These are phyloP conservation scores for Cynodonichthys magdalenae DNA, from an alignment of 2,797 vertebrate species.

Conservation along the genomic window DNA sequence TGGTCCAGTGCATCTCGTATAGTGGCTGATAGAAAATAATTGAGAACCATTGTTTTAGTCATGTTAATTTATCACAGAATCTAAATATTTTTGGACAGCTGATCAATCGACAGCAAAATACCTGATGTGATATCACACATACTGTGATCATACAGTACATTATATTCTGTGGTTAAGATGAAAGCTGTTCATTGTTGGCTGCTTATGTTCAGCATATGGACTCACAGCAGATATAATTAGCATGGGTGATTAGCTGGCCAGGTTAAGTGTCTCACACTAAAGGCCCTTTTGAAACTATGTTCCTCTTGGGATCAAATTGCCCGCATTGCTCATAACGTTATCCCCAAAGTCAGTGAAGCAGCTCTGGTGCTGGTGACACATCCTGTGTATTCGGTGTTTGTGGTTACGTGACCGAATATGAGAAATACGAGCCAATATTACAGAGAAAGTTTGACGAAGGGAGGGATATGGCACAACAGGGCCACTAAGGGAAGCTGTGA, in stretches of 20 bases:
- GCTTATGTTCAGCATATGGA: slow-evolving; percentile 64
- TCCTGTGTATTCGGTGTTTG: slow-evolving; percentile 38
- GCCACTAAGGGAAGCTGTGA: slow-evolving; percentile 11
- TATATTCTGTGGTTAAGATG: slow-evolving; percentile 31
- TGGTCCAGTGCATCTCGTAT: too few species aligned
- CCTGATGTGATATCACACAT: slow-evolving; percentile 24
- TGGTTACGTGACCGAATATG: slow-evolving; percentile 34
- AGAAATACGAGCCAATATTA: slow-evolving; percentile 34
- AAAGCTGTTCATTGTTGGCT: slow-evolving; percentile 61
- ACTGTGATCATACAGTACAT: slow-evolving; percentile 26
- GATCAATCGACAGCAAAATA: slow-evolving; percentile 14
- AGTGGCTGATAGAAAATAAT: too few species aligned
- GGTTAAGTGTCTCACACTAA: slow-evolving; percentile 73
- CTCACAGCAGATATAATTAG: slow-evolving; percentile 72
- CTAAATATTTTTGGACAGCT: background rate
- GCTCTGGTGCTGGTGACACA: slow-evolving; percentile 33
- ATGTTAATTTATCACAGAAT: background rate
- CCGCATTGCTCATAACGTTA: slow-evolving; percentile 24
- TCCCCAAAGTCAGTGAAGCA: slow-evolving; percentile 39
- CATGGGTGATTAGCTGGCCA: slow-evolving; percentile 74
- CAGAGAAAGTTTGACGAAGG: slow-evolving; percentile 8
- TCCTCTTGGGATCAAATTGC: slow-evolving; percentile 51
- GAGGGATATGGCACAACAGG: slow-evolving; percentile 45
- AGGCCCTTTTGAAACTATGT: slow-evolving; percentile 44
- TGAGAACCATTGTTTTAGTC: background rate